Evolutionary conservation across 2,888 invertebrate genomes (phyloP), one percentile per base, ranked within the genome.

Genomic region (Chaitophorus viminalis): DNA sequence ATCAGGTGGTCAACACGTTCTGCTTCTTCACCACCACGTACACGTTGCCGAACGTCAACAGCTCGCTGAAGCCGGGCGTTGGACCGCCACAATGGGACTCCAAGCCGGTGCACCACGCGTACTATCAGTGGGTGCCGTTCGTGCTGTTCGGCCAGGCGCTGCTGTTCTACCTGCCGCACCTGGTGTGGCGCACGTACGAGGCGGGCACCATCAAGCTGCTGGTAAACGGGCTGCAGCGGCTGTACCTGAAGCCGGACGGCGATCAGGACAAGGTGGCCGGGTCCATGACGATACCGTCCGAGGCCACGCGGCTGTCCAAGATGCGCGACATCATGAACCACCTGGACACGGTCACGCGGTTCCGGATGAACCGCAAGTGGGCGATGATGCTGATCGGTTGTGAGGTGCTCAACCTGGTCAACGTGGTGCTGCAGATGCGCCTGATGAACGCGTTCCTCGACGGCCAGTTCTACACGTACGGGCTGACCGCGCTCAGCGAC

Each of bases 81-180:
- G 94, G 94, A 89, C 96, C 96, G 91, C 96, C 96, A 91, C 95
- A 94, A 90, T 85, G 84, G 84, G 93, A 94, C 86, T 93, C 93
- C 89, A 95, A 95, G 95, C 92, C 65, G n/a, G 96, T 96, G 92
- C 97, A 96, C 91, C 96, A 97, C 92, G 96, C 96, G n/a, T 97
- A 97, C 92, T 97, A 97, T 92, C 97, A 97, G 92, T 97, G 97
- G 97, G 97, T 97, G 89, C 97, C 97, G 92, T 97, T 97, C 92
- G 96, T 95, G 89, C 93, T 97, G 87, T 97, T 97, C 92, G 96
- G 97, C 92, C 97, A 97, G 95, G 97, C 96, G 11, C 93, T 96
- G 90, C 94, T 96, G 91, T 97, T 97, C 92, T 97, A 97, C 92
- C 93, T 95, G 33, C 97, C 97, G 65, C 97, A 97, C 92, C 95